These are phyloP conservation scores for Oreotragus oreotragus DNA, from an alignment of 2,113 vertebrate species.

Conservation along the genomic window DNA sequence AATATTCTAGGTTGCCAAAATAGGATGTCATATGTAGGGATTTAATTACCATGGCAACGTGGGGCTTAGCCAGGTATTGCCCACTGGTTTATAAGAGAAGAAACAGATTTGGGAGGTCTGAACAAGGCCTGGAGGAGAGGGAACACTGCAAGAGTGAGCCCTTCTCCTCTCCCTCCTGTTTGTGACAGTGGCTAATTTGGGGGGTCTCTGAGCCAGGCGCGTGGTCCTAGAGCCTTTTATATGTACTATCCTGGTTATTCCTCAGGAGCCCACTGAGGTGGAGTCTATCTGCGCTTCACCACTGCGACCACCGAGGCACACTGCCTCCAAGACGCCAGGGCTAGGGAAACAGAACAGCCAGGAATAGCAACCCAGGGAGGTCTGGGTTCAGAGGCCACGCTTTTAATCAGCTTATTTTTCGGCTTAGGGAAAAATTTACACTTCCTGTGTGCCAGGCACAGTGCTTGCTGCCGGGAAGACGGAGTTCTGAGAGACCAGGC, in stretches of 20 bases:
- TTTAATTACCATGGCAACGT: not conserved
- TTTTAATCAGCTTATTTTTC: not conserved
- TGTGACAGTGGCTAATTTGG: not conserved
- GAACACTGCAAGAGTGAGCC: accelerated
- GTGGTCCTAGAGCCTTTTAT: not conserved
- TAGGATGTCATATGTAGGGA: not conserved
- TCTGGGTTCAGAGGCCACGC: accelerated
- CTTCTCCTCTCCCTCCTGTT: not conserved
- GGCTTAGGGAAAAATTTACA: not conserved
- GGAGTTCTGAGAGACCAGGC: not conserved
- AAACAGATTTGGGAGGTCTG: not conserved
- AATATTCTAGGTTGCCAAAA: not conserved
- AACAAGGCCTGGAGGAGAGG: not conserved
- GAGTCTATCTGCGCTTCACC: not conserved
- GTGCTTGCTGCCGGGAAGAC: not conserved
- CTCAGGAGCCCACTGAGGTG: not conserved
- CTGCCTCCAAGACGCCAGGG: not conserved
- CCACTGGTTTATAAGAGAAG: not conserved
- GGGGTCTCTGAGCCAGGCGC: not conserved
- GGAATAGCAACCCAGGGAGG: not conserved
- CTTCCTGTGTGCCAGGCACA: not conserved
- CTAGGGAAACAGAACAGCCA: not conserved
- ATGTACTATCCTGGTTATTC: not conserved
- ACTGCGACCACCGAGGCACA: not conserved
- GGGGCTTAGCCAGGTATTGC: not conserved